phyloP scores from a whole-genome alignment of 2,113 vertebrate species.

The Ophiodon elongatus region DNA sequence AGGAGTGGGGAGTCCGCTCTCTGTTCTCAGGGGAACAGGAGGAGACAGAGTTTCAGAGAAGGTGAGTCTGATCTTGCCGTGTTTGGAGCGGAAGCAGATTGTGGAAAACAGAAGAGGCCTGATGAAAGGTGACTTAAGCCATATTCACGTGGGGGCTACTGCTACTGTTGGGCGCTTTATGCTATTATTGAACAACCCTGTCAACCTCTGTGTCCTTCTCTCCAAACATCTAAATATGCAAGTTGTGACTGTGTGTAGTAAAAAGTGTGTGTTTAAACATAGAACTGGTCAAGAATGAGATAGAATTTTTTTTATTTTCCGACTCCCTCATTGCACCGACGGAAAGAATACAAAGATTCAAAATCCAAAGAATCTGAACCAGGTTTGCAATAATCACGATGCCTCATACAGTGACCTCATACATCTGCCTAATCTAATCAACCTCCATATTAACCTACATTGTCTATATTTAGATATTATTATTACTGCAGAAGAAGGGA shows the following conservation, averaged over 20 bases:
- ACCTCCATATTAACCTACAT: constrained; percentile 41
- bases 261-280: not conserved
- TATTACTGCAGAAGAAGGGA: constrained; percentile 4
- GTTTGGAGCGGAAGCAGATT: not conserved
- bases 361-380: constrained; percentile 23
- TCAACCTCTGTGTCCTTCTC: not conserved
- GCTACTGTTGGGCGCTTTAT: not conserved
- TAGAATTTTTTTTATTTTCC: constrained; percentile 12
- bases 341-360: constrained; percentile 32
- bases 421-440: constrained; percentile 38
- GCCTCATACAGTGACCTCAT: constrained; percentile 3
- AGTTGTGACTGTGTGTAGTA: not conserved
- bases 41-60: constrained; percentile 24
- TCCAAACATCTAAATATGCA: not conserved
- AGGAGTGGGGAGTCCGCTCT: constrained; percentile 26
- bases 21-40: constrained; percentile 20
- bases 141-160: not conserved
- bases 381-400: constrained; percentile 25
- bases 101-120: constrained; percentile 11
- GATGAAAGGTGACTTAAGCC: constrained; percentile 24
- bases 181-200: constrained; percentile 1
- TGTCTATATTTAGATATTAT: constrained; percentile 20
- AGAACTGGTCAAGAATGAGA: not conserved
- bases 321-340: constrained; percentile 13
- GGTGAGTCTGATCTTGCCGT: constrained; percentile 18